These are phyloP conservation scores for Asobara japonica DNA, from an alignment of 1,140 invertebrate genomes.

Conservation along the genomic window DNA sequence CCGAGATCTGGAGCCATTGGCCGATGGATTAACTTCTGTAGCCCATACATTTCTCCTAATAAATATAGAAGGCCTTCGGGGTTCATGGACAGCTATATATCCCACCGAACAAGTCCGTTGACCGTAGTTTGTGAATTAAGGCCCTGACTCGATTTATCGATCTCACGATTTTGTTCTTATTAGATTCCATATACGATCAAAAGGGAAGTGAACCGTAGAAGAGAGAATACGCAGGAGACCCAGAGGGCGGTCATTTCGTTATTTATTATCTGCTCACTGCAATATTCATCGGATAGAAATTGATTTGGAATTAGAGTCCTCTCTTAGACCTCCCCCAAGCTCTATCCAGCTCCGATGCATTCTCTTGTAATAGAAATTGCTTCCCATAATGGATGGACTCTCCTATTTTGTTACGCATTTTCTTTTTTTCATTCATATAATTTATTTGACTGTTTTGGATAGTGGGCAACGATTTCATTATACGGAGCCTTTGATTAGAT, in stretches of 20 bases:
- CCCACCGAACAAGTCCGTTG: background rate
- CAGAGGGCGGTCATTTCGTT: conserved; percentile 14
- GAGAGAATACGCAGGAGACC: background rate
- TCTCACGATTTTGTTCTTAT: background rate
- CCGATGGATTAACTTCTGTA: background rate
- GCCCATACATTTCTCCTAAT: conserved; percentile 3
- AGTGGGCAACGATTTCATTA: too few relatives aligned
- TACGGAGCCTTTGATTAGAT: too few relatives aligned
- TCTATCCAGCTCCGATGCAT: background rate
- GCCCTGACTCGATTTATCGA: background rate
- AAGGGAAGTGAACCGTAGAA: background rate
- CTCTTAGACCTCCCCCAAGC: background rate
- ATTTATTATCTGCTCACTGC: conserved; percentile 22
- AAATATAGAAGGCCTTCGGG: background rate
- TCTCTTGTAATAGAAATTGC: background rate
- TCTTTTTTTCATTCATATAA: too few relatives aligned
- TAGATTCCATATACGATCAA: conserved; percentile 5
- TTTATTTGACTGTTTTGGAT: too few relatives aligned
- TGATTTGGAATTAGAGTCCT: conserved; percentile 27
- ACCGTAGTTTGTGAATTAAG: conserved; percentile 1
- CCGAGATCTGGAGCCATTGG: too few relatives aligned
- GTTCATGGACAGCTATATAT: background rate
- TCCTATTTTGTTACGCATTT: too few relatives aligned
- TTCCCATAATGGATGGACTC: too few relatives aligned
- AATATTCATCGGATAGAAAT: conserved; percentile 28